phyloP scores from a whole-genome alignment of 2,113 vertebrate species.

The Rhynchopsitta pachyrhyncha region DNA sequence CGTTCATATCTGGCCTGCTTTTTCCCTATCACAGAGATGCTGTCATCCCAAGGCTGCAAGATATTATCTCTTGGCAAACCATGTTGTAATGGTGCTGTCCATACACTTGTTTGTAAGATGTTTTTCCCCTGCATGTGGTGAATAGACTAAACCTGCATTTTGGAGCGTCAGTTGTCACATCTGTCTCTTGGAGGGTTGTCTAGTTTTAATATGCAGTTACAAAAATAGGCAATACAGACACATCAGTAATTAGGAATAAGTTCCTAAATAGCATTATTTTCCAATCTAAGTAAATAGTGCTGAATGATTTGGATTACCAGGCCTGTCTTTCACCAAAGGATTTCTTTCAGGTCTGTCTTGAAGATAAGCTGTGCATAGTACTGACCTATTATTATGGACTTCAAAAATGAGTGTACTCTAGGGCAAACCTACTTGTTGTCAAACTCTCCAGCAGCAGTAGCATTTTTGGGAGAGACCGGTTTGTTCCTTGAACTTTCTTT shows the following conservation, averaged over 20 bases:
- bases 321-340: background rate
- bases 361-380: background rate
- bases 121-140: background rate
- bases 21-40: background rate
- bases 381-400: background rate
- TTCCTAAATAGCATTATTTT: background rate
- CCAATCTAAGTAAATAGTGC: background rate
- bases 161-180: background rate
- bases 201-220: background rate
- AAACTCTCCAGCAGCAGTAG: background rate
- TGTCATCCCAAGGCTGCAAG: background rate
- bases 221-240: background rate
- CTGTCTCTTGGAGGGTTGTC: background rate
- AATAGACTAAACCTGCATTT: background rate
- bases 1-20: background rate
- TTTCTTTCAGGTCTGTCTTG: background rate
- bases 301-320: background rate
- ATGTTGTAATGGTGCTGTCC: background rate
- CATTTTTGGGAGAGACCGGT: background rate
- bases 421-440: background rate
- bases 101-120: background rate
- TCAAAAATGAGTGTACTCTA: background rate
- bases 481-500: background rate
- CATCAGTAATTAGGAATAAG: background rate
- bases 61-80: background rate